These are phyloP conservation scores for Rhinichthys klamathensis DNA, from an alignment of 2,113 vertebrate genomes.

Conservation along the genomic window DNA sequence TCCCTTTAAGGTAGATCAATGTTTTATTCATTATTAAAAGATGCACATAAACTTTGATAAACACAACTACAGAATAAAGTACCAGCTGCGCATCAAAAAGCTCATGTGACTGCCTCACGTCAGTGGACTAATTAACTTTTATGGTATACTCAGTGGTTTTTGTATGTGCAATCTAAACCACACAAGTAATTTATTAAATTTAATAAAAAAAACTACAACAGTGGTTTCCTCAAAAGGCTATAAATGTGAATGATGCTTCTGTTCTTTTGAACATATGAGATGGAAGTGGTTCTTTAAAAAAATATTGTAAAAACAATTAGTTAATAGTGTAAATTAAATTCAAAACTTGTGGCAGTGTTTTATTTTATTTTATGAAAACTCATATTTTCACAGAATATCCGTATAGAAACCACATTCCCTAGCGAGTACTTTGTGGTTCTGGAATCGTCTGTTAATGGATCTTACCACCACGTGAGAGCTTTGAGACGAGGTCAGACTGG, in stretches of 20 bases:
- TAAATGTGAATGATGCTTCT: not conserved
- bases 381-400: constrained; percentile 82
- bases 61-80: too few species aligned
- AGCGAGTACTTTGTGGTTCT: constrained; percentile 84
- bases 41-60: too few species aligned
- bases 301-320: too few species aligned
- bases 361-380: not conserved
- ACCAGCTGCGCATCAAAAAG: too few species aligned
- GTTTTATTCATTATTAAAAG: too few species aligned
- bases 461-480: constrained; percentile 82
- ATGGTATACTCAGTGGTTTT: too few species aligned
- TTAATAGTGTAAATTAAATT: not conserved
- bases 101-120: too few species aligned
- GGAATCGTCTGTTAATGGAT: constrained; percentile 88
- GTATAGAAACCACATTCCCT: constrained; percentile 80
- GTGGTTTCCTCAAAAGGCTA: not conserved
- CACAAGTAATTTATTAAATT: not conserved
- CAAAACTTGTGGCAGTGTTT: not conserved
- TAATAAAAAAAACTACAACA: not conserved
- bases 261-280: not conserved
- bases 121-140: too few species aligned
- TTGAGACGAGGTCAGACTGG: constrained; percentile 81
- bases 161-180: too few species aligned
- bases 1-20: too few species aligned
- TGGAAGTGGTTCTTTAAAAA: not conserved